Evolutionary conservation across 2,888 invertebrate genomes (phyloP).

Genomic region (Ctenicera cuprea): DNA sequence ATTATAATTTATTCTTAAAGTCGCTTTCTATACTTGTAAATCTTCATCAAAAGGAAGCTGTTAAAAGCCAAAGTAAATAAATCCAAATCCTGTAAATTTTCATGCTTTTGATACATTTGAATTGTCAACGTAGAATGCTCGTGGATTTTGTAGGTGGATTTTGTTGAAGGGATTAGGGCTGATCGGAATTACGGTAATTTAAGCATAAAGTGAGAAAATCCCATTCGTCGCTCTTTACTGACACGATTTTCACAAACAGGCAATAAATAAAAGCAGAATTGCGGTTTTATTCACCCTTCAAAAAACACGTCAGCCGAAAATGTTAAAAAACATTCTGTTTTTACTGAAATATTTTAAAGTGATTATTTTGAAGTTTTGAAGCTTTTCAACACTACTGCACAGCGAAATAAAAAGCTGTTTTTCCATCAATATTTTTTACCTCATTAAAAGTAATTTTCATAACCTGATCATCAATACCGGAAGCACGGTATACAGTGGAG

Average conservation of each 20-base stretch:
- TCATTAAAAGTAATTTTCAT: too few species aligned
- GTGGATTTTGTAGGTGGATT: conserved; percentile 14
- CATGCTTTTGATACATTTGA: conserved; percentile 8
- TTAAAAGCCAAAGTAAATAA: conserved; percentile 29
- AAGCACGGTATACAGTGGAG: not conserved
- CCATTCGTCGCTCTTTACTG: conserved; percentile 17
- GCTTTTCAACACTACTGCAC: too few species aligned
- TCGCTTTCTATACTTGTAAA: not conserved
- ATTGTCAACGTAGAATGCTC: conserved; percentile 15
- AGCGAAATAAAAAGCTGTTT: too few species aligned
- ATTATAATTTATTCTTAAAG: conserved; percentile 5
- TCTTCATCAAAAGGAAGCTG: conserved; percentile 1
- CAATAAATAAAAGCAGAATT: conserved; percentile 14
- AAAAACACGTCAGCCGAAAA: not conserved
- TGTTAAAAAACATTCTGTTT: not conserved
- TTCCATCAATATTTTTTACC: too few species aligned
- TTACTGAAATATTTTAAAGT: too few species aligned
- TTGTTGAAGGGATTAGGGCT: conserved; percentile 13
- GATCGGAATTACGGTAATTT: conserved; percentile 26
- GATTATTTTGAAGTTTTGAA: too few species aligned
- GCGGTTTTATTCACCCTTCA: conserved; percentile 6
- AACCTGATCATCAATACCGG: too few species aligned
- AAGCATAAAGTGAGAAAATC: conserved; percentile 31
- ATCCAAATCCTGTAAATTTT: conserved; percentile 9
- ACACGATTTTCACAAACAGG: conserved; percentile 2